Evolutionary conservation across 2,888 invertebrate species (phyloP).

Genomic region (Phalangium opilio): DNA sequence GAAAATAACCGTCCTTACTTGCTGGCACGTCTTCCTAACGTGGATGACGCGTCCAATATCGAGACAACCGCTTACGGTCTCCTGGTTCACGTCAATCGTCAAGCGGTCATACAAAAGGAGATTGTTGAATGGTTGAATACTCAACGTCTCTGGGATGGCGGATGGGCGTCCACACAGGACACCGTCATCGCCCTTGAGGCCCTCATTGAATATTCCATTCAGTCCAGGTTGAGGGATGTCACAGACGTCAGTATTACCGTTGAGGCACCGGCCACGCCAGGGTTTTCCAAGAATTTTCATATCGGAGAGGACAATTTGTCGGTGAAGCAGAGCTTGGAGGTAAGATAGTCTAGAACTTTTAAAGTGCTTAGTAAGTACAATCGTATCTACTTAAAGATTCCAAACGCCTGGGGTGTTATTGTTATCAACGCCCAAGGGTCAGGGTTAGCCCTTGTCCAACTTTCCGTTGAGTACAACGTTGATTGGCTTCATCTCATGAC

Average conservation of each 20-base stretch:
- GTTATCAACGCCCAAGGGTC: conserved; percentile 82
- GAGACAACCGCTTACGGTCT: conserved; percentile 85
- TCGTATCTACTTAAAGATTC: conserved; percentile 47
- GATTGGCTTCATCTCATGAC: conserved; percentile 71
- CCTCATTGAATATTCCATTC: conserved; percentile 71
- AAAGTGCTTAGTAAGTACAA: no score
- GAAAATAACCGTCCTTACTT: conserved; percentile 85
- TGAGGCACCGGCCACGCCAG: conserved; percentile 65
- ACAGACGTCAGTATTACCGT: conserved; percentile 59
- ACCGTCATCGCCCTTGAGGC: conserved; percentile 76
- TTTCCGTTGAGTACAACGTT: conserved; percentile 83
- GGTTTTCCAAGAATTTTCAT: conserved; percentile 32
- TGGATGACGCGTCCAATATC: conserved; percentile 76
- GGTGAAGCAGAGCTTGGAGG: conserved; percentile 57
- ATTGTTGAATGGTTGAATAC: conserved; percentile 83
- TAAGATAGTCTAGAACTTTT: no score
- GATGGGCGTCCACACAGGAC: conserved; percentile 80
- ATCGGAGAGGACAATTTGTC: conserved; percentile 53
- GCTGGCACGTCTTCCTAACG: conserved; percentile 69
- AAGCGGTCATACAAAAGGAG: conserved; percentile 62
- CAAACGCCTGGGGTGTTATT: conserved; percentile 84
- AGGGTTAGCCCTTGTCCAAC: conserved; percentile 81
- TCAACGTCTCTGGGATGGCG: conserved; percentile 68
- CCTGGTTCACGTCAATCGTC: conserved; percentile 68
- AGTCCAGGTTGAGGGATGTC: conserved; percentile 69